A percentile compares a stretch with the other conserved stretches of the same genome.
phyloP scores from a whole-genome alignment of 2,888 invertebrate species.

The Orthosia gothica region DNA sequence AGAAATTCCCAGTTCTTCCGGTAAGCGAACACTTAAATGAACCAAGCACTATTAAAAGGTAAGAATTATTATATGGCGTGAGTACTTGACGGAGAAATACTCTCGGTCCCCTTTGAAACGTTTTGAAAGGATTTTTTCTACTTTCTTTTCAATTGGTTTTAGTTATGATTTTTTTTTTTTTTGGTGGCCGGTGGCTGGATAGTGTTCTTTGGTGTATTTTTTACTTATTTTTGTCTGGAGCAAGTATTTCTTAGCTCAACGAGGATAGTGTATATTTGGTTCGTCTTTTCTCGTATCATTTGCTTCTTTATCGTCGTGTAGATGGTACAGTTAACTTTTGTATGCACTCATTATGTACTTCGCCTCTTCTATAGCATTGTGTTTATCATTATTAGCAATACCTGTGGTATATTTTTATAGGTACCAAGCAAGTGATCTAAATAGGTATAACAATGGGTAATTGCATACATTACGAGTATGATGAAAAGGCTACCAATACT shows the following conservation, averaged over 20 bases:
- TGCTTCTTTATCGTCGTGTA: no score
- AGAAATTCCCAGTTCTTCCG: slow-evolving; percentile 63
- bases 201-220: slow-evolving; percentile 1
- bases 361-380: no score
- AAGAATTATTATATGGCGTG: slow-evolving; percentile 76
- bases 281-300: not conserved
- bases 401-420: no score
- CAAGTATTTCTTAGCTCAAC: not conserved
- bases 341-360: no score
- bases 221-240: not conserved
- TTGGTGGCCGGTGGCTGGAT: slow-evolving; percentile 3
- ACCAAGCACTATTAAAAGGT: slow-evolving; percentile 78
- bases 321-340: no score
- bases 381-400: no score
- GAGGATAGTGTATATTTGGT: no score
- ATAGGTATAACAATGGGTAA: no score
- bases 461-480: no score
- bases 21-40: slow-evolving; percentile 71
- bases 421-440: no score
- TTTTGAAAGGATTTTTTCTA: slow-evolving; percentile 48
- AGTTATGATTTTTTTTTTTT: slow-evolving; percentile 39
- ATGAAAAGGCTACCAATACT: no score
- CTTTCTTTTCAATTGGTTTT: slow-evolving; percentile 55
- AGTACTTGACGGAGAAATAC: slow-evolving; percentile 53
- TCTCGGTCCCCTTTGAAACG: slow-evolving; percentile 41